phyloP scores from a whole-genome alignment of 1,140 invertebrate genomes.

The Aphaenogaster floridana region DNA sequence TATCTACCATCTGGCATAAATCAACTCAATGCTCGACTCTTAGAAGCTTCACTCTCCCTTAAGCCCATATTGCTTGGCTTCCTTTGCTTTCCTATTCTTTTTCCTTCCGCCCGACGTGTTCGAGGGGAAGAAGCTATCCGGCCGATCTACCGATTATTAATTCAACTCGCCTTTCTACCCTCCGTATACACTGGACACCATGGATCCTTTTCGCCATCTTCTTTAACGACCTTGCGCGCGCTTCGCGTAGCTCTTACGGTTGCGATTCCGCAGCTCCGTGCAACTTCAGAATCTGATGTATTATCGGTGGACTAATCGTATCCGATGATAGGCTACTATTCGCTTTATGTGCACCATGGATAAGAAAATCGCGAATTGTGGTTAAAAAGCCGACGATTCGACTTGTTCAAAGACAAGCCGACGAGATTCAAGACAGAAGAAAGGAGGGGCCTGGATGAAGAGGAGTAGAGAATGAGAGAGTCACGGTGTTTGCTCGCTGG shows the following conservation, averaged over 20 bases:
- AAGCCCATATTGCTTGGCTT: slow-evolving; percentile 79
- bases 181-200: slow-evolving; percentile 41
- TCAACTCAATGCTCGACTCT: slow-evolving; percentile 83
- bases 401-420: slow-evolving; percentile 8
- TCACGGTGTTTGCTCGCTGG: slow-evolving; percentile 73
- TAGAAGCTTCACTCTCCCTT: slow-evolving; percentile 79
- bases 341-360: slow-evolving; percentile 62
- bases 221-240: neutral
- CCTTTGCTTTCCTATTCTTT: slow-evolving; percentile 73
- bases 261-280: neutral
- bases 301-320: slow-evolving; percentile 9
- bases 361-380: slow-evolving; percentile 36
- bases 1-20: slow-evolving; percentile 85
- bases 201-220: slow-evolving; percentile 40
- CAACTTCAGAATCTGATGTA: slow-evolving; percentile 24
- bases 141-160: slow-evolving; percentile 83
- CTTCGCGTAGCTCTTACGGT: neutral
- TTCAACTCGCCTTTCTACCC: slow-evolving; percentile 78
- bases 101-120: slow-evolving; percentile 63
- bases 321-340: slow-evolving; percentile 49
- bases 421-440: neutral
- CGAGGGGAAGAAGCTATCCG: slow-evolving; percentile 74
- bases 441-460: neutral
- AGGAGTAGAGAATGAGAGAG: slow-evolving; percentile 57
- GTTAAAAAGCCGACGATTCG: slow-evolving; percentile 13